phyloP scores from a whole-genome alignment of 2,888 invertebrate species.

The Hirtodrosophila duncani region DNA sequence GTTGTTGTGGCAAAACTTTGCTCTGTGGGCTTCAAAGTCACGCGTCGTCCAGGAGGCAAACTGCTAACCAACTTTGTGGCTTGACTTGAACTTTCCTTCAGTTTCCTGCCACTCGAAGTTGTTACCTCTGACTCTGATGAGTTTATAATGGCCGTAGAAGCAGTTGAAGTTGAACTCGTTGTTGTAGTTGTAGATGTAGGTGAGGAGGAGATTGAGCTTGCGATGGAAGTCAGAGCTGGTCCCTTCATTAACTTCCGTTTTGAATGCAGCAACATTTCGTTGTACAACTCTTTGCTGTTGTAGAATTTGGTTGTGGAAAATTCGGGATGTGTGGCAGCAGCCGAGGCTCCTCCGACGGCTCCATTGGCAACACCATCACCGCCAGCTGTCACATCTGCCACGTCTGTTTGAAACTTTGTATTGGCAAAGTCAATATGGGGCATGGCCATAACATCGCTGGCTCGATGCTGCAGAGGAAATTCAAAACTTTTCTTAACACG shows the following conservation, averaged over 20 bases:
- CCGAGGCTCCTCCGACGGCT: slow-evolving; percentile 12
- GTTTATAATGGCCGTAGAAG: slow-evolving; percentile 13
- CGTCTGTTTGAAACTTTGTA: slow-evolving; percentile 76
- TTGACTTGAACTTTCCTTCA: slow-evolving; percentile 18
- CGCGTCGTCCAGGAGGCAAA: too few relatives aligned
- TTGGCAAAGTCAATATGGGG: slow-evolving; percentile 77
- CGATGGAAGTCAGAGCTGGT: too few relatives aligned
- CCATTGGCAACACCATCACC: too few relatives aligned
- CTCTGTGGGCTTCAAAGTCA: slow-evolving; percentile 58
- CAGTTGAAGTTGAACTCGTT: slow-evolving; percentile 3
- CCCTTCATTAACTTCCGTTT: slow-evolving; percentile 65
- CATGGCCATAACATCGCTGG: slow-evolving; percentile 67
- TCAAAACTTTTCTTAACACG: slow-evolving; percentile 78
- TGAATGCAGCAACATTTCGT: slow-evolving; percentile 76
- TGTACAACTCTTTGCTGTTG: slow-evolving; percentile 78
- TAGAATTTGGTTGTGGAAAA: slow-evolving; percentile 78
- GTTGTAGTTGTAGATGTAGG: slow-evolving; percentile 22
- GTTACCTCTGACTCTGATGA: slow-evolving; percentile 17
- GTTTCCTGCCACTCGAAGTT: too few relatives aligned
- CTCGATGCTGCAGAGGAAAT: slow-evolving; percentile 74
- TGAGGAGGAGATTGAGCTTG: too few relatives aligned
- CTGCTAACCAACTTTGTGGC: slow-evolving; percentile 25
- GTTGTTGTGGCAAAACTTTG: slow-evolving; percentile 35
- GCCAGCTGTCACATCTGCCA: too few relatives aligned
- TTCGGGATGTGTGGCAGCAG: slow-evolving; percentile 69